Percentiles rank a stretch among this genome's conserved stretches.
Evolutionary conservation across 2,797 vertebrate genomes (phyloP).

Genomic region (Catostomus latipinnis): DNA sequence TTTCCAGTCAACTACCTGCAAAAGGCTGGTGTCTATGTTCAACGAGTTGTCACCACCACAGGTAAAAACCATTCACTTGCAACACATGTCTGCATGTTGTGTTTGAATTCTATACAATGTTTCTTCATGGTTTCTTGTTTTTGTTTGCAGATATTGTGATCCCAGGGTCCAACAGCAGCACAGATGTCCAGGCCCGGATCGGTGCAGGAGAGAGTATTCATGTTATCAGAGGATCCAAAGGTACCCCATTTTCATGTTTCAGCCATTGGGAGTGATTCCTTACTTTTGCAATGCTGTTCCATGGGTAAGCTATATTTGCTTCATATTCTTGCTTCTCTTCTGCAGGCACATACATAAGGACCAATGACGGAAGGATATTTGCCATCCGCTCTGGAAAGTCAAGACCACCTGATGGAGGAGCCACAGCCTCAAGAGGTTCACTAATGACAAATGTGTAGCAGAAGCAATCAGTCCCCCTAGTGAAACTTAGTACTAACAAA

Average conservation of each 20-base stretch:
- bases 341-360: constrained; percentile 95
- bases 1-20: constrained; percentile 96
- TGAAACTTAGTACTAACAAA: too few relatives aligned
- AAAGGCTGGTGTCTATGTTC: constrained; percentile 94
- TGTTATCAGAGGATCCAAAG: constrained; percentile 96
- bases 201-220: constrained; percentile 97
- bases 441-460: neutral
- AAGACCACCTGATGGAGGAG: constrained; percentile 78
- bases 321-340: constrained; percentile 31
- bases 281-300: too few relatives aligned
- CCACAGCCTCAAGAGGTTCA: constrained; percentile 82
- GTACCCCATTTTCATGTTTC: constrained; percentile 65
- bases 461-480: too few relatives aligned
- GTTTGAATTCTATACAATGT: neutral
- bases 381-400: constrained; percentile 94
- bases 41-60: constrained; percentile 96
- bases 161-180: constrained; percentile 93
- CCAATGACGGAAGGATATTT: constrained; percentile 96
- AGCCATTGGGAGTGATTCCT: neutral
- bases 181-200: constrained; percentile 95
- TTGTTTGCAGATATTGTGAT: constrained; percentile 91
- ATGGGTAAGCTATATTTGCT: neutral
- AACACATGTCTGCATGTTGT: too few relatives aligned
- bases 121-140: neutral
- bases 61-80: constrained; percentile 71